These are phyloP conservation scores for Cephus spinipes DNA, from an alignment of 2,888 invertebrate species.

Conservation along the genomic window DNA sequence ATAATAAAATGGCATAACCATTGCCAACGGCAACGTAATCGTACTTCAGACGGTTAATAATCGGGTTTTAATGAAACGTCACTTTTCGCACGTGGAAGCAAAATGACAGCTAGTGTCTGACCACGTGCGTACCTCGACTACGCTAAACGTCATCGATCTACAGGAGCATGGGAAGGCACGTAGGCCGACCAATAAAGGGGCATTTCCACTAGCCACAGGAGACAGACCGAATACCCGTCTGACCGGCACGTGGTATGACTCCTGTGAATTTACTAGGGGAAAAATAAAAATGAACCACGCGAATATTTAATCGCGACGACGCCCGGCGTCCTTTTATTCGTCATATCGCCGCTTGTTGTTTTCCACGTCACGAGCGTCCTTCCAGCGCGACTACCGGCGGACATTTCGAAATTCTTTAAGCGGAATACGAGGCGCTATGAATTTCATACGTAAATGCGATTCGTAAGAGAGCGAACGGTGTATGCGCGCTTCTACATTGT, in stretches of 20 bases:
- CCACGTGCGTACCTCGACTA: not conserved
- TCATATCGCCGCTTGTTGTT: not conserved
- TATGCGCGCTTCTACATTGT: not conserved
- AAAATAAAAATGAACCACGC: not conserved
- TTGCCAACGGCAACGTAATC: not conserved
- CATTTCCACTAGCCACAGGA: not conserved
- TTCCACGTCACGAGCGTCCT: not conserved
- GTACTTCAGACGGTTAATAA: not conserved
- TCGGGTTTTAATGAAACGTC: not conserved
- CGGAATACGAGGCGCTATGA: not conserved
- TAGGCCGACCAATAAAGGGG: not conserved
- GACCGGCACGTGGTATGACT: not conserved
- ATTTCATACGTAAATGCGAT: not conserved
- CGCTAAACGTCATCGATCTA: not conserved
- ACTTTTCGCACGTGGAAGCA: not conserved
- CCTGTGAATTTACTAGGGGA: not conserved
- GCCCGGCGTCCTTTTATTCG: not conserved
- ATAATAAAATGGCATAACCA: too few species aligned
- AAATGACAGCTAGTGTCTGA: not conserved
- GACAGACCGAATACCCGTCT: not conserved
- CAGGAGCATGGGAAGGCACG: not conserved
- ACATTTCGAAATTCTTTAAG: not conserved
- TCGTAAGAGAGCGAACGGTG: not conserved
- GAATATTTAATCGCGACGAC: not conserved
- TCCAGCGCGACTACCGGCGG: not conserved